Base-by-base conservation (phyloP, 2,888 invertebrate genomes). In the Iphiclides podalirius region DNA sequence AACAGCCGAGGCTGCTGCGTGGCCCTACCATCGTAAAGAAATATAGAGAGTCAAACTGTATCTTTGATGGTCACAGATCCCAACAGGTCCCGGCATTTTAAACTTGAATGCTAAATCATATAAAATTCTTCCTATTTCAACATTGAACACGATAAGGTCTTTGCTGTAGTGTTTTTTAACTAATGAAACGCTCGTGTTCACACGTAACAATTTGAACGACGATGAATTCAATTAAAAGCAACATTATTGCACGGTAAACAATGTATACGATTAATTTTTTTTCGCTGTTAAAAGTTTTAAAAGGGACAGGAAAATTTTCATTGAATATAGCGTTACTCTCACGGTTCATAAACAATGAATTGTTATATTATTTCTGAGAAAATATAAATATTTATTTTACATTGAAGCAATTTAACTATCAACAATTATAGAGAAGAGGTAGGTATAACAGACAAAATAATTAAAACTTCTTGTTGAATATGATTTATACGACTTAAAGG, bases 111-210 rank as follows among this genome's bases (percentile, higher is more conserved):
- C 45, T 38, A 11, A 15, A 44, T 44, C 72, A 77, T 70, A 68
- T 72, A 79, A 71, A 75, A 78, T 76, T 82, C 77, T 84, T 78
- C 72, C 71, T 70, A 79, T 83, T 82, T 76, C 79, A 70, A 77
- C 76, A 78, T 82, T 76, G 79, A 70, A 77, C 76, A 78, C 70
- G 73, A 81, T 75, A 76, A 79, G 75, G 71, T 79, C 79, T 83
- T 84, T 81, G 70, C 70, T 68, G 67, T 75, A 72, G 77, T 76
- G 64, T 70, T 64, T 60, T 67, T 58, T 67, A 67, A 69, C 61
- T 67, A 61, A 66, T 50, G 61, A 58, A 55, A 52, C 36, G 41
- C 35, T 51, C 36, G 41, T 67, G 67, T 59, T 66, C 58, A 69
- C 75, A 77, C 69, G 76, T 74, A 66, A 76, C 59, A 59, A 55